Conservation (phyloP, 2,888 invertebrate species). For the Drosophila affinis region DNA sequence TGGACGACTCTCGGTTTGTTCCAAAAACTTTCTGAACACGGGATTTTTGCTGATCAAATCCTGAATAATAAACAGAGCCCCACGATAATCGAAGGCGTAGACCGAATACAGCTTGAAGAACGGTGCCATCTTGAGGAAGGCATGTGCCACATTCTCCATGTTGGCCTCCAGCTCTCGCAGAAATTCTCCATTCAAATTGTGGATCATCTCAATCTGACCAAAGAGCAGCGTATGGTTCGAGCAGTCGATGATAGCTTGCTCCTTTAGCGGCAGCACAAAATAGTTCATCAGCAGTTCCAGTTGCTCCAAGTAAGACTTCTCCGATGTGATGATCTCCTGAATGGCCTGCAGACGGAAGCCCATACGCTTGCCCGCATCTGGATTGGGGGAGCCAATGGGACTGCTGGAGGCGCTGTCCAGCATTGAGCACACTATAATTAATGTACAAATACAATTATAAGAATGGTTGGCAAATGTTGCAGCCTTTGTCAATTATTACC, state of each 20-base stretch:
- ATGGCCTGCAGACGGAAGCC: conserved; percentile 85
- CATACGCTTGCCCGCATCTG: conserved; percentile 79
- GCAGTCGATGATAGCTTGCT: conserved; percentile 84
- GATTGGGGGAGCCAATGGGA: conserved; percentile 68
- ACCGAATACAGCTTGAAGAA: conserved; percentile 91
- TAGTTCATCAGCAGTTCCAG: conserved; percentile 87
- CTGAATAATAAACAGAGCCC: conserved; percentile 86
- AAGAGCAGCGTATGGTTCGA: conserved; percentile 85
- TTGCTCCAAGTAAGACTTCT: conserved; percentile 88
- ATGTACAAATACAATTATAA: background rate
- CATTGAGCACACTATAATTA: conserved; percentile 85
- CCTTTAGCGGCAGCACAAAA: conserved; percentile 86
- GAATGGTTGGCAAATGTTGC: background rate
- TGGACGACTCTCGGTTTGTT: conserved; percentile 87
- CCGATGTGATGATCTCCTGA: conserved; percentile 88
- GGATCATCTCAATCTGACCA: conserved; percentile 87
- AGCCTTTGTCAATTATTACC: conserved; percentile 82
- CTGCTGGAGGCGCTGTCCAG: conserved; percentile 83
- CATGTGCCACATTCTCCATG: conserved; percentile 86
- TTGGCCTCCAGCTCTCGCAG: conserved; percentile 85
- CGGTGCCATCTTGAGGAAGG: conserved; percentile 89
- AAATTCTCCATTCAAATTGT: conserved; percentile 87
- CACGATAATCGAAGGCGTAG: conserved; percentile 90
- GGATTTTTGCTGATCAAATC: conserved; percentile 85
- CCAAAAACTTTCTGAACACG: conserved; percentile 86